These are phyloP conservation scores for Ferrisia virgata DNA, from an alignment of 2,888 invertebrate genomes.

Conservation along the genomic window DNA sequence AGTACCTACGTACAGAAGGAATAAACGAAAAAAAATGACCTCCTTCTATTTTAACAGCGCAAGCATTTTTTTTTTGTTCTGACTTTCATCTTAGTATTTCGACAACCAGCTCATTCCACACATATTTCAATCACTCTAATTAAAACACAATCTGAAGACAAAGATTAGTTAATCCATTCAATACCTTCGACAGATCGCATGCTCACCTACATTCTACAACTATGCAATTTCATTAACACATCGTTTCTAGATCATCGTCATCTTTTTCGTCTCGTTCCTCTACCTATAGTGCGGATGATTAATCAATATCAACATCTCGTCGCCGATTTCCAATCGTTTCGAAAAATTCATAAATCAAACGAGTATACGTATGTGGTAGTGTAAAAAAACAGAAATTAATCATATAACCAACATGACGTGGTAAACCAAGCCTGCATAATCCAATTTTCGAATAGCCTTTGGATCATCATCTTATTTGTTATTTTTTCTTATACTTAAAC, in stretches of 20 bases:
- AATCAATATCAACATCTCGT: neutral
- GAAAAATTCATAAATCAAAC: conserved; percentile 1
- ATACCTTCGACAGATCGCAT: neutral
- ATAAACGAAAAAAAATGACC: no score
- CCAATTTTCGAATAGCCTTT: neutral
- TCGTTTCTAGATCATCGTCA: neutral
- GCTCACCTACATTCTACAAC: neutral
- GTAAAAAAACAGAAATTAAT: neutral
- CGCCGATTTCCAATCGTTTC: neutral
- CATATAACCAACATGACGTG: neutral
- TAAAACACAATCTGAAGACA: neutral
- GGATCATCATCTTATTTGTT: neutral
- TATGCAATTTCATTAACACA: neutral
- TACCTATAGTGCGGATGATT: neutral
- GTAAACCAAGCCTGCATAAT: neutral
- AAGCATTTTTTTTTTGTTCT: no score
- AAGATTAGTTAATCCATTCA: no score
- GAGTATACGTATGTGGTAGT: neutral
- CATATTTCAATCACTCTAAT: neutral
- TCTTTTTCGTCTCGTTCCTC: neutral
- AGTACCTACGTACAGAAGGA: no score
- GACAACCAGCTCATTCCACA: no score
- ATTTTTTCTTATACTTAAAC: neutral
- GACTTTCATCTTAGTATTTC: no score
- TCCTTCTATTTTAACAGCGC: no score